Conservation (phyloP, 2,888 invertebrate species). For the Cerastis leucographa region DNA sequence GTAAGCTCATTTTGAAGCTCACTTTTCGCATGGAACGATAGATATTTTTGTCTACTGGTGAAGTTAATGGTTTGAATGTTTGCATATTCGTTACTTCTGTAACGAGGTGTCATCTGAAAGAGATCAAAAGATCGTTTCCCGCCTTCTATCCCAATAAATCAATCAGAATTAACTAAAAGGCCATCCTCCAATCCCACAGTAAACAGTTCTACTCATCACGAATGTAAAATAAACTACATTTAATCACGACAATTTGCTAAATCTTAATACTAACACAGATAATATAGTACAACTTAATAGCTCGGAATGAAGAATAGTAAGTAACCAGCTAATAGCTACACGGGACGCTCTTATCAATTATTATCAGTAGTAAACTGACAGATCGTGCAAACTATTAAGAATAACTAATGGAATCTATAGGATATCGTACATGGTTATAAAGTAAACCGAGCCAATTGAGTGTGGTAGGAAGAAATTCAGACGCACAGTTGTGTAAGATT, state of each 20-base stretch:
- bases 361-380: slow-evolving; percentile 7
- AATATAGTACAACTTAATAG: not conserved
- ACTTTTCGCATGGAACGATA: not conserved
- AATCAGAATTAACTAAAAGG: slow-evolving; percentile 29
- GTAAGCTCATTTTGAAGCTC: not conserved
- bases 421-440: slow-evolving; percentile 39
- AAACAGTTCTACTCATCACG: slow-evolving; percentile 35
- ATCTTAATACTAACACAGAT: slow-evolving; percentile 3
- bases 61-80: not conserved
- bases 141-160: slow-evolving; percentile 20
- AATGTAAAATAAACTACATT: slow-evolving; percentile 45
- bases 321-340: slow-evolving; percentile 28
- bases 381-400: slow-evolving; percentile 32
- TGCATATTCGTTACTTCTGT: not conserved
- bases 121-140: slow-evolving; percentile 16
- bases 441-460: slow-evolving; percentile 39
- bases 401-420: slow-evolving; percentile 35
- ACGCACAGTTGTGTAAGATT: slow-evolving; percentile 55
- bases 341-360: slow-evolving; percentile 28
- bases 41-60: no score
- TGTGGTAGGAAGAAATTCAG: slow-evolving; percentile 63
- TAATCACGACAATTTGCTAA: slow-evolving; percentile 29
- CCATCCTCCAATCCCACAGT: slow-evolving; percentile 40
- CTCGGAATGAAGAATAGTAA: slow-evolving; percentile 21
- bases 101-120: slow-evolving; percentile 1